Evolutionary conservation across 2,797 vertebrate species (phyloP).

Genomic region (Sebastiscus albofasciatus): DNA sequence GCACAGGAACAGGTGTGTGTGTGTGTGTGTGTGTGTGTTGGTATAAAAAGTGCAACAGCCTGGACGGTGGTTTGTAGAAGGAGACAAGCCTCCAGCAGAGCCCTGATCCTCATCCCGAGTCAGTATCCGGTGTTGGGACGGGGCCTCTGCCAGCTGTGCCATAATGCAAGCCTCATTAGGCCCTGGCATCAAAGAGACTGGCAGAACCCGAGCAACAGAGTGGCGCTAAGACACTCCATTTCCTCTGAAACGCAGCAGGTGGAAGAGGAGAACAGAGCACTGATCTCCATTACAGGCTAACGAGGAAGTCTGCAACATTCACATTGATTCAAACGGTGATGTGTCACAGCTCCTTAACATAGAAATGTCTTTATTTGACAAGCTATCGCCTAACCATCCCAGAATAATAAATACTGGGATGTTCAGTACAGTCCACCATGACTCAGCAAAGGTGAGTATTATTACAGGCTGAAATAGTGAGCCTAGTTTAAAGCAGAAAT

Average conservation of each 20-base stretch:
- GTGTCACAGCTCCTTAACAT: conserved; percentile 13
- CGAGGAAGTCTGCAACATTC: conserved; percentile 17
- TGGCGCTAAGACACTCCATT: conserved; percentile 17
- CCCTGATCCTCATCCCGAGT: conserved; percentile 25
- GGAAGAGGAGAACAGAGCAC: conserved; percentile 16
- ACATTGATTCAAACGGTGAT: conserved; percentile 22
- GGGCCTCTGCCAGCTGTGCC: conserved; percentile 44
- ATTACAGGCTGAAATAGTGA: neutral
- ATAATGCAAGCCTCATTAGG: conserved; percentile 50
- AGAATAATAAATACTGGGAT: neutral
- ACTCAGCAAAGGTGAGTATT: neutral
- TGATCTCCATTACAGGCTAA: conserved; percentile 33
- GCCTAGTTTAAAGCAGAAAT: neutral
- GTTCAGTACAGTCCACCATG: neutral
- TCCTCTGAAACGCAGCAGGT: conserved; percentile 44
- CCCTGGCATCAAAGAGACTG: conserved; percentile 37
- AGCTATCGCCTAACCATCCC: neutral
- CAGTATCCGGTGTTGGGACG: conserved; percentile 21
- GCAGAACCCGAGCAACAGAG: conserved; percentile 25
- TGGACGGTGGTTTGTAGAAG: neutral
- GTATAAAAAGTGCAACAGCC: neutral
- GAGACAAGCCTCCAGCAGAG: conserved; percentile 17
- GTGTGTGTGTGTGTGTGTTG: neutral
- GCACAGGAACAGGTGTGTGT: neutral
- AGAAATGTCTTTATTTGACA: conserved; percentile 24